phyloP scores from a whole-genome alignment of 2,113 vertebrate species.

The Pangasianodon hypophthalmus region DNA sequence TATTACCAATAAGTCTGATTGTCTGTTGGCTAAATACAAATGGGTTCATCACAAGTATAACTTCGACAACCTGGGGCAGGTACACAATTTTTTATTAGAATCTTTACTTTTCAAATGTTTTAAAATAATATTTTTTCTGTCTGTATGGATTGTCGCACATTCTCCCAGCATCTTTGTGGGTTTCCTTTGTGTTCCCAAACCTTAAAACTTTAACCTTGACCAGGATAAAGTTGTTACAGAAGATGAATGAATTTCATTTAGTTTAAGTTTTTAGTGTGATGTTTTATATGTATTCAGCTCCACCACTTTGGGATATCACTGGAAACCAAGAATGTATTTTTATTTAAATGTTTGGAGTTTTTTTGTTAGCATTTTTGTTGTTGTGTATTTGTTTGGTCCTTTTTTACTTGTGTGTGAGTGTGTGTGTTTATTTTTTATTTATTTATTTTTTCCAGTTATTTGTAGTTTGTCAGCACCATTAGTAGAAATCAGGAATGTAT shows the following conservation, averaged over 20 bases:
- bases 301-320: background rate
- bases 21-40: constrained; percentile 86
- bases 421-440: background rate
- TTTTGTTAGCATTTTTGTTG: background rate
- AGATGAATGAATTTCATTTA: background rate
- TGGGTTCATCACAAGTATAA: constrained; percentile 99
- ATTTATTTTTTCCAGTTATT: background rate
- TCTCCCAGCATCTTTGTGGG: background rate
- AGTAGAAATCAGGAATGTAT: background rate
- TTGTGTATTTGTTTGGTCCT: background rate
- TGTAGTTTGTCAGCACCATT: no score
- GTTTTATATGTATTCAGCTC: background rate
- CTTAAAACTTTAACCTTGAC: rapidly evolving
- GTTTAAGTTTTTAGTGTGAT: background rate
- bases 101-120: no score
- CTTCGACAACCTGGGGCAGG: constrained; percentile 97
- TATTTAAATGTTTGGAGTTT: background rate
- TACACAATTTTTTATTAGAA: constrained; percentile 51
- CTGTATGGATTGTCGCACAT: background rate
- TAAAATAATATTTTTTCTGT: background rate
- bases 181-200: background rate
- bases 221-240: no score
- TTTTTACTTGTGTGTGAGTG: background rate
- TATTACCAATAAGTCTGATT: constrained; percentile 94
- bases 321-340: background rate